Conservation (phyloP, 2,888 invertebrate genomes). For the Pherbina coryleti region DNA sequence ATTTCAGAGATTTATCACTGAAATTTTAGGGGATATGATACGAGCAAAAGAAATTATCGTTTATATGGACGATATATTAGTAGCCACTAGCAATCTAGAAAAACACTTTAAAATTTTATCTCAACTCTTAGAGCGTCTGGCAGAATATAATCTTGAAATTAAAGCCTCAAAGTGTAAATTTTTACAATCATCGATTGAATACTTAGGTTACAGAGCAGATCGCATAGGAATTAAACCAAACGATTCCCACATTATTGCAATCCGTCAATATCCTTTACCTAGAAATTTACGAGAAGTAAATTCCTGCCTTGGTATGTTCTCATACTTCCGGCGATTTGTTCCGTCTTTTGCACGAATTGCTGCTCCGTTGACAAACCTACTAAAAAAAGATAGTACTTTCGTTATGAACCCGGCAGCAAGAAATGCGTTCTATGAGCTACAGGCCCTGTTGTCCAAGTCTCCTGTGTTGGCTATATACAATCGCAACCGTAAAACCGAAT, state of each 20-base stretch:
- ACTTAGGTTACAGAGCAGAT: slow-evolving; percentile 23
- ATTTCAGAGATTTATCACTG: neutral
- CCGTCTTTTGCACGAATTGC: slow-evolving; percentile 9
- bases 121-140: neutral
- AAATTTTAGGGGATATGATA: neutral
- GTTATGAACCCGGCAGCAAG: slow-evolving; percentile 6
- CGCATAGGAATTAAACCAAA: slow-evolving; percentile 27
- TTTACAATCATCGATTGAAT: slow-evolving; percentile 22
- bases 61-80: slow-evolving; percentile 12
- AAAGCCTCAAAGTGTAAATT: slow-evolving; percentile 32
- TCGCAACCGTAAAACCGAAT: no score
- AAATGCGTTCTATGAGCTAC: no score
- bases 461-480: no score
- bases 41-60: neutral
- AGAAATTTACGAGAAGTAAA: slow-evolving; percentile 22
- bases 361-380: slow-evolving; percentile 11
- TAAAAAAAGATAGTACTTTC: slow-evolving; percentile 34
- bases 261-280: no score
- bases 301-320: slow-evolving; percentile 22
- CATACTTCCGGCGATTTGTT: slow-evolving; percentile 30
- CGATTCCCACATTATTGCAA: slow-evolving; percentile 12
- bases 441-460: no score
- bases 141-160: slow-evolving; percentile 4
- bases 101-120: neutral
- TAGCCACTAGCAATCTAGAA: neutral